phyloP scores from a whole-genome alignment of 2,113 vertebrate genomes.

The Cyprinodon brontotheroides region DNA sequence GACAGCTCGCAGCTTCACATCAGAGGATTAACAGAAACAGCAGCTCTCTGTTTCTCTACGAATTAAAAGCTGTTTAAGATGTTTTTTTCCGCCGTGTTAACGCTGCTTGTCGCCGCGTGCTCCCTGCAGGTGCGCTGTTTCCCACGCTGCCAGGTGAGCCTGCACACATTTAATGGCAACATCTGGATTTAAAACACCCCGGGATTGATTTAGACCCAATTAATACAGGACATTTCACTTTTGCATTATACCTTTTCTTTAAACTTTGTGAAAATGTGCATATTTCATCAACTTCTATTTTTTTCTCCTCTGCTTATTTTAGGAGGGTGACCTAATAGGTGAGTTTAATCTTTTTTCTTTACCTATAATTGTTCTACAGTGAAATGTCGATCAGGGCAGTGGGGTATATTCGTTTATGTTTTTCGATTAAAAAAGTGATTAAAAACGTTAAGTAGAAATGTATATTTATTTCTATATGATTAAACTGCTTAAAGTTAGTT shows the following conservation, averaged over 20 bases:
- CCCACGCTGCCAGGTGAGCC: background rate
- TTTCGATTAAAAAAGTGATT: background rate
- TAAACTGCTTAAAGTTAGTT: background rate
- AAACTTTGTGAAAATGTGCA: background rate
- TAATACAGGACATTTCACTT: background rate
- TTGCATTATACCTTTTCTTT: background rate
- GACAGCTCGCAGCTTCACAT: rapidly evolving
- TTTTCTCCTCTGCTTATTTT: slow-evolving; percentile 1
- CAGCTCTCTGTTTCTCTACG: background rate
- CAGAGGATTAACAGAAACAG: background rate
- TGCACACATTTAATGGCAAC: no score
- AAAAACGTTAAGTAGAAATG: background rate
- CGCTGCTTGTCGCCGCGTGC: background rate
- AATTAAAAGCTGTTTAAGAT: background rate
- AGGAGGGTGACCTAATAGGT: slow-evolving; percentile 40
- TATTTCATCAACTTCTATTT: background rate
- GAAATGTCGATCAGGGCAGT: background rate
- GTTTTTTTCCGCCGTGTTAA: background rate
- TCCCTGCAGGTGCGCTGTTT: background rate
- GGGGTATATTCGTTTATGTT: background rate
- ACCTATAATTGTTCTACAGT: no score
- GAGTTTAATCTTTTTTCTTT: slow-evolving; percentile 19
- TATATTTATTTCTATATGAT: background rate
- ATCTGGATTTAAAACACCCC: background rate
- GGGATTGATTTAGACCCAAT: background rate